Base-by-base conservation (phyloP, 1,140 invertebrate species). In the Homalodisca vitripennis region DNA sequence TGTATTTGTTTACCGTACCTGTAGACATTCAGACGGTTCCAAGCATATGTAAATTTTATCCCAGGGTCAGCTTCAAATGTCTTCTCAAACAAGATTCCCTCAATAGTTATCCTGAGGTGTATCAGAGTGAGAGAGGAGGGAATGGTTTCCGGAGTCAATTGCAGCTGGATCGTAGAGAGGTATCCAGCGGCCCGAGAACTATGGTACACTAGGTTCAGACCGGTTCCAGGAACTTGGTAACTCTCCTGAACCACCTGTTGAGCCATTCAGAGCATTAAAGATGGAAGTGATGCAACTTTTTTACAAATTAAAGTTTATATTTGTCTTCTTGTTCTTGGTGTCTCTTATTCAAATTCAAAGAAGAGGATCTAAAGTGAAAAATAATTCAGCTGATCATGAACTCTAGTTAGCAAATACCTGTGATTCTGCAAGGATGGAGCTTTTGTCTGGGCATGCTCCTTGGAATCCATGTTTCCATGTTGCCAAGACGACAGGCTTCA, bases 391-490 rank as follows among this genome's bases (percentile, higher is more conserved):
- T 41, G 34, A 41, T 10, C 17, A 41, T 41, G 6, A 41, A 41
- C 6, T 41, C 17, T 41, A 51, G 14, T 62, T 55, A 2, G 10
- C 63, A 69, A 72, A 71, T 76, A 89, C 91, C 84, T 97, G 94
- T 22, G 95, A 97, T 77, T 98, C 96, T 0, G 94, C 93, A 34
- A 98, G 84, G 70, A 98, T 94, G 29, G 94, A 93, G 74, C 90
- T 92, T 74, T 91, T 92, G 76, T 96, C 93, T 0, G 95, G 93
- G 80, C 95, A 98, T 0, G 93, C 92, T 6, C 94, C 95, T 76
- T 98, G 94, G 80, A 97, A 98, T 27, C 94, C 94, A 77, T 96
- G 93, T 77, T 97, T 96, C 95, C 95, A 98, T 0, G 95, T 97
- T 12, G 95, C 94, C 31, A 97, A 79, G 0, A 97, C 94, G 0